Conservation (phyloP, 1,140 invertebrate genomes). For the Frieseomelitta varia region DNA sequence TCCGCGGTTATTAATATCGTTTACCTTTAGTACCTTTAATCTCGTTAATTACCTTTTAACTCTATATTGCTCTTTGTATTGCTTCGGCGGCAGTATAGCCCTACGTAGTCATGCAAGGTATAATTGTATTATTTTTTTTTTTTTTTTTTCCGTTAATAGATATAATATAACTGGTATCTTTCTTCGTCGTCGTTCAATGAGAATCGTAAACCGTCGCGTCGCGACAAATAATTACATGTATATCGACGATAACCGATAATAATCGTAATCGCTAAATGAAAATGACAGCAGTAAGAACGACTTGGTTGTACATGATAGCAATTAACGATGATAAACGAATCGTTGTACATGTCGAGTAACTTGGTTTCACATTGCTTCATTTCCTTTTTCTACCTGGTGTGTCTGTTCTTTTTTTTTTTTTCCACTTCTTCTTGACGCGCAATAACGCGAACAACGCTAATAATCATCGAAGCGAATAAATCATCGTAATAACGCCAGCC, state of each 20-base stretch:
- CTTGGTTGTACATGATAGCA: background rate
- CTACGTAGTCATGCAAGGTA: conserved; percentile 78
- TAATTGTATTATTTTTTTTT: conserved; percentile 53
- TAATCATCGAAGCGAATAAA: conserved; percentile 25
- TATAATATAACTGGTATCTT: conserved; percentile 49
- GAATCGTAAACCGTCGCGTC: background rate
- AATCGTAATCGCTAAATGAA: background rate
- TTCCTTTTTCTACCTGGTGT: background rate
- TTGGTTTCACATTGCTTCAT: background rate
- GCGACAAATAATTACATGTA: background rate
- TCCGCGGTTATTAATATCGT: conserved; percentile 61
- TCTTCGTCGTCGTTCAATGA: conserved; percentile 19
- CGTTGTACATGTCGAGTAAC: background rate
- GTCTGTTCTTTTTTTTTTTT: background rate
- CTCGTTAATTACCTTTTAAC: conserved; percentile 71
- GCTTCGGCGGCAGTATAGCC: conserved; percentile 76
- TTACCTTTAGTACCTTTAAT: conserved; percentile 66
- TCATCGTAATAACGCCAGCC: conserved; percentile 29
- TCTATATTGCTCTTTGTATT: conserved; percentile 81
- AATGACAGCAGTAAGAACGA: background rate
- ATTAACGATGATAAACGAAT: conserved; percentile 33
- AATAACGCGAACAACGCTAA: background rate
- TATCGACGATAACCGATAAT: conserved; percentile 20
- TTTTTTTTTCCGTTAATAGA: conserved; percentile 59
- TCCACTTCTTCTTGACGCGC: background rate